Base-by-base conservation (phyloP, 2,888 invertebrate species). In the Machimus rusticus region DNA sequence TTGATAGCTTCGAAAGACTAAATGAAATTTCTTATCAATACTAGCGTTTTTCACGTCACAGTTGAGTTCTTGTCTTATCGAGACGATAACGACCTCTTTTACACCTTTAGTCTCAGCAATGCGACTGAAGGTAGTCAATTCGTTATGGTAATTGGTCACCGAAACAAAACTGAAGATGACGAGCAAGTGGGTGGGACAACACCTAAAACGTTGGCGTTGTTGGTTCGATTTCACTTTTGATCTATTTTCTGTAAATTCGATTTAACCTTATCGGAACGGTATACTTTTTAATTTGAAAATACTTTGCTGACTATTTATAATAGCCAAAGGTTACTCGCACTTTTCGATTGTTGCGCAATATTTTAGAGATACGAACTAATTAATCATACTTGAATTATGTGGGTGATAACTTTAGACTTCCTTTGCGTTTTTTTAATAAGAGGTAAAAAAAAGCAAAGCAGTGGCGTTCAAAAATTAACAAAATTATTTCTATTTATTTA, bases 21-120 rank as follows among this genome's bases (percentile, higher is more conserved):
- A 79, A 46, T 46, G 28, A 79, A 78, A 51, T 66, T 82, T 82
- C 57, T 82, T 82, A 82, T 82, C 82, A 57, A 37, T 28, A 66
- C 8, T 19, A 28, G 23, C 4, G 66, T 57, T 55, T 46, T 66
- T 82, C 34, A 37, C 82, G 82, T 82, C 82, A 82, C 82, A 51
- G 82, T 82, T 66, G 82, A 82, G 57, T 57, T 82, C 82, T 66
- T 82, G 57, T 57, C 82, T 82, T 82, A 82, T 82, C 82, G 39
- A 37, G 8, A 12, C 51, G 82, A 82, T 82, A 82, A 82, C 82
- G 66, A 82, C 82, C 57, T 37, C n/a, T 14, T 57, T 82, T 66
- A 82, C 82, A 82, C 82, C 82, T 82, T 39, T 57, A 28, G 57
- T 57, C 82, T 82, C 12, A 37, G n/a, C 51, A 79, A n/a, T n/a